A percentile compares a stretch with the other conserved stretches of the same genome.
phyloP scores from a whole-genome alignment of 2,113 vertebrate genomes.

The Lophochroa leadbeateri region DNA sequence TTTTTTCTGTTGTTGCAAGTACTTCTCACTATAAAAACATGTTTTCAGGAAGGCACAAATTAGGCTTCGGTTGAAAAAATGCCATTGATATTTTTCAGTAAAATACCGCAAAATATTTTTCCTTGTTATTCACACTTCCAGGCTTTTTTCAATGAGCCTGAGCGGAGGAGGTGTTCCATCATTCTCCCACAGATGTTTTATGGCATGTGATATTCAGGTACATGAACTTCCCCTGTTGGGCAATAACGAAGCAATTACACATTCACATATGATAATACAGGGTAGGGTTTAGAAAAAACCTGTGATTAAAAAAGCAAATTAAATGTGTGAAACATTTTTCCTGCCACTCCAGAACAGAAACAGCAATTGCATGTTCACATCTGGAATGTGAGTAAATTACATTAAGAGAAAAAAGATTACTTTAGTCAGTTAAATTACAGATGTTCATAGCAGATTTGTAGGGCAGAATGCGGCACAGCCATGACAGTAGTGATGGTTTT shows the following conservation, averaged over 20 bases:
- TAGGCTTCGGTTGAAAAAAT: background rate
- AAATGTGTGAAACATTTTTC: background rate
- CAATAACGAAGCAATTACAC: background rate
- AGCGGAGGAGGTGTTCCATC: slow-evolving; percentile 1
- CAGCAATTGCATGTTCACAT: background rate
- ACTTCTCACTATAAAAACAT: background rate
- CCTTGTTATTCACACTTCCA: slow-evolving; percentile 7
- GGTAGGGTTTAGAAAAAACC: background rate
- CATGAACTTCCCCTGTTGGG: background rate
- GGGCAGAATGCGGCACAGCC: background rate
- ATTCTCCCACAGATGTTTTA: background rate
- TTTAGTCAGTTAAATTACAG: background rate
- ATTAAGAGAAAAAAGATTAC: background rate
- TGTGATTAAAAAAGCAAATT: slow-evolving; percentile 16
- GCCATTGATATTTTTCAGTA: background rate
- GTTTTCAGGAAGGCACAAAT: background rate
- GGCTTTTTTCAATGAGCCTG: background rate
- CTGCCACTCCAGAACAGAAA: background rate
- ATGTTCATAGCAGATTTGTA: background rate
- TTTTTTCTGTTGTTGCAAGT: background rate
- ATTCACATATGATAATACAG: background rate
- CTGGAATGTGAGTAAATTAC: background rate
- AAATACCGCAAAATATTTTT: background rate
- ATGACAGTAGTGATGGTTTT: background rate
- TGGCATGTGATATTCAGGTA: background rate